Percentiles rank a stretch among this genome's conserved stretches.
These are phyloP conservation scores for Eustalomyia histrio DNA, from an alignment of 2,888 invertebrate genomes.

Conservation along the genomic window DNA sequence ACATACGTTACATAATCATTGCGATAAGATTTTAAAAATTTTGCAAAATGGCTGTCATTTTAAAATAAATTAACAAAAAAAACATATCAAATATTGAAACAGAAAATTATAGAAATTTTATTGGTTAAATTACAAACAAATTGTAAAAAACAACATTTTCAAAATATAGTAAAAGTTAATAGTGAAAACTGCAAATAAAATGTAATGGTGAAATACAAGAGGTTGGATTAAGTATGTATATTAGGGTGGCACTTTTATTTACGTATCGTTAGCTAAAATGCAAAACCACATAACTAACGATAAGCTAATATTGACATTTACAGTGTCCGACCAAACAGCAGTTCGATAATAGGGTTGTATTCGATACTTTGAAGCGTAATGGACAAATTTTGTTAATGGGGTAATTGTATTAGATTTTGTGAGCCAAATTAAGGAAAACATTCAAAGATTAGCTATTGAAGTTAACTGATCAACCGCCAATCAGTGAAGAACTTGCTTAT, in stretches of 20 bases:
- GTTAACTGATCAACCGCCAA: no score
- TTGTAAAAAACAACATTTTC: conserved; percentile 24
- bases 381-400: no score
- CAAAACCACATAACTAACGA: no score
- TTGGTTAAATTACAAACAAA: conserved; percentile 52
- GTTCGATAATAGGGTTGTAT: no score
- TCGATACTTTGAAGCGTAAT: no score
- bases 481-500: no score
- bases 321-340: no score
- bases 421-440: no score
- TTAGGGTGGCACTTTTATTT: background rate
- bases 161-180: conserved; percentile 26
- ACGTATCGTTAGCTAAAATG: background rate
- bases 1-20: conserved; percentile 56
- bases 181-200: conserved; percentile 21
- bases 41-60: conserved; percentile 50
- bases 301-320: no score
- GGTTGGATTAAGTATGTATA: conserved; percentile 38
- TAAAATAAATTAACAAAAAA: background rate
- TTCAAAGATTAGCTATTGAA: no score
- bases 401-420: no score
- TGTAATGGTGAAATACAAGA: conserved; percentile 15
- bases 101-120: conserved; percentile 1
- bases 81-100: background rate
- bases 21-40: conserved; percentile 28